phyloP scores from a whole-genome alignment of 2,113 vertebrate genomes.

The Oreochromis aureus region DNA sequence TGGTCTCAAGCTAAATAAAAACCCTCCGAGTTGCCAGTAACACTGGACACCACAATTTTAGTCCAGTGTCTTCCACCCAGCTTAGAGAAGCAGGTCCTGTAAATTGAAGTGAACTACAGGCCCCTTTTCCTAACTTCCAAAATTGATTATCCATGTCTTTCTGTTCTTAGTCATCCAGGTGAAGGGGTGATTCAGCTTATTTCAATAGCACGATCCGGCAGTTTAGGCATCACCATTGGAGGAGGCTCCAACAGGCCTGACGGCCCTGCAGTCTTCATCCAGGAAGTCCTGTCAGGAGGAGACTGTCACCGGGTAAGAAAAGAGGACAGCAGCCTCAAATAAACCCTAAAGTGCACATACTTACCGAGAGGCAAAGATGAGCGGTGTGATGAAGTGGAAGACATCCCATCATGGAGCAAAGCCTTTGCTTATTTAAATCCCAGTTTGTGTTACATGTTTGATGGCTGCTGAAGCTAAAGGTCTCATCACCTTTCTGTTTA shows the following conservation, averaged over 20 bases:
- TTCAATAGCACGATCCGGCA: constrained; percentile 74
- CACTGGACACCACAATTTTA: background rate
- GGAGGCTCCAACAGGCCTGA: constrained; percentile 84
- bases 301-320: constrained; percentile 76
- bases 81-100: background rate
- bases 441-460: background rate
- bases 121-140: background rate
- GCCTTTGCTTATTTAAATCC: background rate
- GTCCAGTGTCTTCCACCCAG: background rate
- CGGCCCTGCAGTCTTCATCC: constrained; percentile 84
- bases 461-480: background rate
- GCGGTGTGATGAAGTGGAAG: background rate
- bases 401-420: background rate
- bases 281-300: constrained; percentile 82
- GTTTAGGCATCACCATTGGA: constrained; percentile 78
- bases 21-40: background rate
- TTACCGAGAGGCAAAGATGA: background rate
- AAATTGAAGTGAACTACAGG: background rate
- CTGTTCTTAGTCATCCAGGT: constrained; percentile 68
- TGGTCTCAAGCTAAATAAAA: background rate
- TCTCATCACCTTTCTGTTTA: background rate
- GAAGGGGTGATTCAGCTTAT: constrained; percentile 86
- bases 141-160: background rate
- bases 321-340: background rate
- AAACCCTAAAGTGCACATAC: background rate